Evolutionary conservation across 2,888 invertebrate genomes (phyloP), one percentile per base, ranked within the genome.

Genomic region (Coelinius sp.): DNA sequence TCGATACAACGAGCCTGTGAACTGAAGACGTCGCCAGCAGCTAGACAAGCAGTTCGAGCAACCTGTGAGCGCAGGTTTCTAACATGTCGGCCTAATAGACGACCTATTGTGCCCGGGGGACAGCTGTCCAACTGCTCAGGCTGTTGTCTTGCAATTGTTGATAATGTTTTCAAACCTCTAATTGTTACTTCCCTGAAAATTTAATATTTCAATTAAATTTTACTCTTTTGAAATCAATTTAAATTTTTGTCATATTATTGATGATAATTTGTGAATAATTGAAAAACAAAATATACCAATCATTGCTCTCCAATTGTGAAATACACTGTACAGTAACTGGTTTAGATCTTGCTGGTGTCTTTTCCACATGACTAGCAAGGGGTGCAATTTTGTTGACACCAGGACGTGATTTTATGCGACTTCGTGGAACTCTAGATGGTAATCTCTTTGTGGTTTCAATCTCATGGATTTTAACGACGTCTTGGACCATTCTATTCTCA

Each of bases 41-140:
- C 92, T 74, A 93, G 90, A 83, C 98, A 97, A 14, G 98, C 97
- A 2, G 94, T 92, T 62, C 98, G 91, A 0, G 98, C 94, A 0
- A 97, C 97, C 85, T 97, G 96, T 0, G 98, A 98, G 24, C 99
- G 91, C 74, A 99, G 90, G 87, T 97, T 98, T 78, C 94, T 94
- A 59, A 96, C 93, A 82, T 97, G 94, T 74, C 91, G 90, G 0
- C 94, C 92, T 24, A 96, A 88, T 73, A 92, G 90, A n/a, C 93
- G 90, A 86, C 92, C 93, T 24, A 92, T 90, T 24, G 93, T 91
- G 59, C 94, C 85, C 24, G 89, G 94, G 73, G 94, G 91, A 75
- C 94, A 92, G 0, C 90, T 83, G 67, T 92, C 91, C 46, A 93
- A 79, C 14, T 90, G 86, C 22, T 92, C 94, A 0, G 92, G 89